Evolutionary conservation across 1,140 invertebrate species (phyloP).

Genomic region (Stegodyphus mimosarum): DNA sequence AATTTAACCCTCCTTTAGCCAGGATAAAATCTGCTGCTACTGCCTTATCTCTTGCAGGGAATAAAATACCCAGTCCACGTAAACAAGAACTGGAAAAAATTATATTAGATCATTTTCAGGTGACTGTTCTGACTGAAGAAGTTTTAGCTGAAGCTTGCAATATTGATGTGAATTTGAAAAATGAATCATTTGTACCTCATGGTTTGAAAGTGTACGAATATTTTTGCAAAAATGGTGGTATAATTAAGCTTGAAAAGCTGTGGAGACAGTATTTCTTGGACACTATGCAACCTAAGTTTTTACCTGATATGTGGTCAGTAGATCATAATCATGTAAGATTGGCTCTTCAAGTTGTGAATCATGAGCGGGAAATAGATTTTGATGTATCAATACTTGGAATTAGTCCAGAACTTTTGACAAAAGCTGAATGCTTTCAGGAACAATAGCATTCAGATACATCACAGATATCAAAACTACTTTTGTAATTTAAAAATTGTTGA

Average conservation of each 20-base stretch:
- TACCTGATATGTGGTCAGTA: constrained; percentile 82
- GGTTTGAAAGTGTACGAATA: constrained; percentile 76
- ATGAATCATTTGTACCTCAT: constrained; percentile 74
- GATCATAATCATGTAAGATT: constrained; percentile 72
- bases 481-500: too few relatives aligned
- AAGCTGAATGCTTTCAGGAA: neutral
- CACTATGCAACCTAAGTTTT: constrained; percentile 78
- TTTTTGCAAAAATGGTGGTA: constrained; percentile 72
- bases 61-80: constrained; percentile 72
- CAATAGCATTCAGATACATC: too few relatives aligned
- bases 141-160: constrained; percentile 65
- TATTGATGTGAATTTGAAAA: constrained; percentile 69
- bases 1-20: constrained; percentile 67
- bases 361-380: constrained; percentile 52
- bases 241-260: constrained; percentile 77
- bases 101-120: constrained; percentile 66
- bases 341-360: constrained; percentile 39
- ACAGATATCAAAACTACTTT: too few relatives aligned
- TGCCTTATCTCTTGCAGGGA: constrained; percentile 72
- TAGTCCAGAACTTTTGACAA: constrained; percentile 20
- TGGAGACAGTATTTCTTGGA: constrained; percentile 84
- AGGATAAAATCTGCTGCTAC: constrained; percentile 76
- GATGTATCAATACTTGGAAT: constrained; percentile 46
- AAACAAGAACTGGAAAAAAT: constrained; percentile 68
- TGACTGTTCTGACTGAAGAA: constrained; percentile 65